Conservation (phyloP, 2,113 vertebrate species). For the Poecile atricapillus region DNA sequence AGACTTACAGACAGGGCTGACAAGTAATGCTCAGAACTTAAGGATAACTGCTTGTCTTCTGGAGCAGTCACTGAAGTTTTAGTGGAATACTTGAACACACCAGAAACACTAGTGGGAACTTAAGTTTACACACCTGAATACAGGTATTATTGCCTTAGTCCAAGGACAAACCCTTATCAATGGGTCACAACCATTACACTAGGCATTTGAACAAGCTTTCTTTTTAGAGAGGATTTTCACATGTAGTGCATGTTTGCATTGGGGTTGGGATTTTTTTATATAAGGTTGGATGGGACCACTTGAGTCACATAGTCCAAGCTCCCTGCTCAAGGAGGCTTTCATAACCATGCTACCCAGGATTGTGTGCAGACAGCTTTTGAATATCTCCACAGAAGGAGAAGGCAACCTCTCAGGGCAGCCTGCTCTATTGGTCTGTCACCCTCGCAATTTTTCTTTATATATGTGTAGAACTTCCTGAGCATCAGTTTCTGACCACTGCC, state of each 20-base stretch:
- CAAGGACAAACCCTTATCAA: neutral
- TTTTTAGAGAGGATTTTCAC: neutral
- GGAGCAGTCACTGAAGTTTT: neutral
- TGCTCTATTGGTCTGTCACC: neutral
- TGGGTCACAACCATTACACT: neutral
- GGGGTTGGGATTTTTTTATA: neutral
- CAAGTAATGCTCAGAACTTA: neutral
- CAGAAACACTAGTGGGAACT: neutral
- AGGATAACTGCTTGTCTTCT: neutral
- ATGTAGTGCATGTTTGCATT: neutral
- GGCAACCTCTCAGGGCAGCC: neutral
- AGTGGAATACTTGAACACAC: neutral
- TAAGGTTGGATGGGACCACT: neutral
- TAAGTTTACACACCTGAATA: neutral
- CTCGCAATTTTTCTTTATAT: neutral
- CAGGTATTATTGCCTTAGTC: neutral
- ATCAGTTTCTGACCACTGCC: neutral
- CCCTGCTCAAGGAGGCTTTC: no score
- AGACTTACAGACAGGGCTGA: neutral
- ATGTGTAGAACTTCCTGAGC: neutral
- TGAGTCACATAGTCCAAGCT: neutral
- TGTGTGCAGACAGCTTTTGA: neutral
- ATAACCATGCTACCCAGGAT: neutral
- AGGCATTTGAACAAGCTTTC: neutral
- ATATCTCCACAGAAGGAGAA: neutral